Evolutionary conservation across 2,888 invertebrate genomes (phyloP).

Genomic region (Orthosia gothica): DNA sequence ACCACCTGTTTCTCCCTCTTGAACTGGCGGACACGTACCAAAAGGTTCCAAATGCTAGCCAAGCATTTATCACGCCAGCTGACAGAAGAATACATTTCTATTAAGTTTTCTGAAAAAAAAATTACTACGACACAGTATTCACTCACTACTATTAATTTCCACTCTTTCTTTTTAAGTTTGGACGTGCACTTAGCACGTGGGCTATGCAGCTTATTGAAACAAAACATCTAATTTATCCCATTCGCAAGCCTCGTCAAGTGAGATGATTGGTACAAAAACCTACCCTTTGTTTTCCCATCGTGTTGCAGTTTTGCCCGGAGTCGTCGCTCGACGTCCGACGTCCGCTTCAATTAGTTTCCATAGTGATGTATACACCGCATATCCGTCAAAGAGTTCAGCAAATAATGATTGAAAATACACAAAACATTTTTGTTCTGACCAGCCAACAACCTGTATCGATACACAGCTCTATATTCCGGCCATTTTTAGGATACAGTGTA

Average conservation of each 20-base stretch:
- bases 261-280: conserved; percentile 72
- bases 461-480: not conserved
- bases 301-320: conserved; percentile 68
- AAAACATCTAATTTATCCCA: conserved; percentile 76
- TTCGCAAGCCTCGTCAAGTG: conserved; percentile 61
- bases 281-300: conserved; percentile 69
- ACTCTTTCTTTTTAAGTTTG: conserved; percentile 22
- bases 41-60: conserved; percentile 31
- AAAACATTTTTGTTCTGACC: conserved; percentile 45
- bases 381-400: conserved; percentile 64
- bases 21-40: conserved; percentile 22
- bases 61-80: conserved; percentile 59
- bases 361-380: conserved; percentile 60
- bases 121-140: conserved; percentile 10
- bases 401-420: conserved; percentile 62
- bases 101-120: conserved; percentile 48
- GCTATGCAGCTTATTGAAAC: conserved; percentile 63
- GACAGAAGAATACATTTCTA: conserved; percentile 63
- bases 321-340: conserved; percentile 40
- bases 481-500: no score
- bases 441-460: conserved; percentile 7
- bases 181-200: conserved; percentile 55
- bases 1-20: conserved; percentile 50
- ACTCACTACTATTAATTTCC: conserved; percentile 38
- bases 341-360: conserved; percentile 75